Base-by-base conservation (phyloP, 2,113 vertebrate genomes). In the Protomyctophum bolini region DNA sequence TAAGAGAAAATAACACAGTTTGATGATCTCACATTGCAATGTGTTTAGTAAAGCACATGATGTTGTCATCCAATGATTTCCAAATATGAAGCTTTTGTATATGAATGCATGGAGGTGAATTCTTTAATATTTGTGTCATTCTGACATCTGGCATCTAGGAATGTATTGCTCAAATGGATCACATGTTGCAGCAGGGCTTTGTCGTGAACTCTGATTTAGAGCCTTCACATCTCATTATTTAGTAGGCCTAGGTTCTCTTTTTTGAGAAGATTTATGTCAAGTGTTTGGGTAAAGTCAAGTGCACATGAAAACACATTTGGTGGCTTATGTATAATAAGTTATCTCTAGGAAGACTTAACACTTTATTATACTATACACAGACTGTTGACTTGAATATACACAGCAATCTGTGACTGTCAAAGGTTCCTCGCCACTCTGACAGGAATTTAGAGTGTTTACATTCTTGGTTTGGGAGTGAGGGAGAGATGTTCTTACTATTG, bases 371-470 rank as follows among this genome's bases (percentile, higher is more conserved):
- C 62, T 83, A 75, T 86, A 87, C 76, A 80, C 86, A 78, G 48
- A 79, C 77, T 76, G 83, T 77, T 80, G 80, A 83, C 76, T 85
- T 78, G 58, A 85, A 88, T 83, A 90, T 83, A 86, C 80, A 89
- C 80, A 86, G 68, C 76, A 76, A 83, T 88, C 74, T 76, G 80
- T 81, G 88, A 84, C 86, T 91, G 88, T 91, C 89, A 84, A 83
- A 74, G 81, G 74, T 72, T 88, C 81, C 70, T 82, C 71, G 74
- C 87, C 79, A 86, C 80, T 91, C 79, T 87, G 84, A 83, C 88
- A 87, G 85, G 88, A 90, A 91, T 90, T 91, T 88, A 80, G 71
- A 85, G 68, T 92, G 92, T 94, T 94, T 94, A 94, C 92, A 94
- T 94, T 94, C 92, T 91, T 92, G 70, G 82, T 81, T 87, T 82